Evolutionary conservation across 2,888 invertebrate genomes (phyloP).

Genomic region (Elgonia sp.): DNA sequence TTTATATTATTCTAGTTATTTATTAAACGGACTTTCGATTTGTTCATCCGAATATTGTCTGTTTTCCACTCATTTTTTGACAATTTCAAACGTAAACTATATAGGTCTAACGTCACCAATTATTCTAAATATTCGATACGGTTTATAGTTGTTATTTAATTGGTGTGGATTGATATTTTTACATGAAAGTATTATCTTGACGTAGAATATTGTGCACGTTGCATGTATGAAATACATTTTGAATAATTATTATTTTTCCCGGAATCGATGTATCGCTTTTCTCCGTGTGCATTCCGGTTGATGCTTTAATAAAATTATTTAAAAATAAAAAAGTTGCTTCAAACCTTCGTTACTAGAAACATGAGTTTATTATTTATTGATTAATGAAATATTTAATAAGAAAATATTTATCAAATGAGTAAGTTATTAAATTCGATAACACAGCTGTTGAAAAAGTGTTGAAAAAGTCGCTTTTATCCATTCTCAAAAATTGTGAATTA

Average conservation of each 20-base stretch:
- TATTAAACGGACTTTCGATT: too few relatives aligned
- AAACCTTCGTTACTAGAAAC: not conserved
- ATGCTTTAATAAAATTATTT: slow-evolving; percentile 15
- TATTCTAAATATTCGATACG: too few relatives aligned
- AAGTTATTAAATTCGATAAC: not conserved
- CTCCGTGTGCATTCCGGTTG: not conserved
- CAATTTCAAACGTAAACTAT: too few relatives aligned
- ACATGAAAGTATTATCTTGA: too few relatives aligned
- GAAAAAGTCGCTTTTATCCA: not conserved
- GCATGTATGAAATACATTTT: not conserved
- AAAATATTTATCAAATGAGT: not conserved
- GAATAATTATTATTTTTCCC: not conserved
- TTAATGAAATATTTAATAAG: not conserved
- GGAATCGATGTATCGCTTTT: slow-evolving; percentile 8
- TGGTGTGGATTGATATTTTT: too few relatives aligned
- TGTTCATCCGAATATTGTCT: too few relatives aligned
- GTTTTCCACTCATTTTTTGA: too few relatives aligned
- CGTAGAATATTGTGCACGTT: not conserved
- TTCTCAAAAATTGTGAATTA: not conserved
- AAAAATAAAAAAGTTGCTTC: slow-evolving; percentile 14
- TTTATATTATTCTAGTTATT: too few relatives aligned
- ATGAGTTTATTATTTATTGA: not conserved
- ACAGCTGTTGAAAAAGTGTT: not conserved
- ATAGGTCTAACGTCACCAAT: too few relatives aligned
- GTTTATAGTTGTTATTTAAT: too few relatives aligned